Base-by-base conservation (phyloP, 2,113 vertebrate genomes). In the Vulpes lagopus region DNA sequence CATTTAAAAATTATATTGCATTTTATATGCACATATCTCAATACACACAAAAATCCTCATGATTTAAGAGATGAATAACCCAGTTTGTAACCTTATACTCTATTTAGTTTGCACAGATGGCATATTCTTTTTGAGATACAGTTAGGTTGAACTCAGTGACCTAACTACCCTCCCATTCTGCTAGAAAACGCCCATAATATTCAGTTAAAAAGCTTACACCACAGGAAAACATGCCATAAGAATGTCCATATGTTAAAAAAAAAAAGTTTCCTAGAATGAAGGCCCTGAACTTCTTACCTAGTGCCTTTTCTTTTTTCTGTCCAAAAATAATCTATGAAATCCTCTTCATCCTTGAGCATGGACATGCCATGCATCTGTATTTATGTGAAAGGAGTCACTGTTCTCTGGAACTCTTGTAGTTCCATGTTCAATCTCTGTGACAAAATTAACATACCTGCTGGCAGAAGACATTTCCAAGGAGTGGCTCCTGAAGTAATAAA, bases 211-310 rank as follows among this genome's bases (percentile, higher is more conserved):
- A 81, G 84, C 51, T 97, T 94, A 91, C 3, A 76, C 43, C 3
- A 84, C 69, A 73, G 62, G 92, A 91, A 95, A 82, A n/a, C 11
- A 55, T 59, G 35, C 20, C 57, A 10, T 88, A 60, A 94, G 82
- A 96, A 97, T 96, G 53, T 82, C 88, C 88, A 88, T 91, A 90
- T 95, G 84, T 76, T 60, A 53, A 80, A 69, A 35, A 22, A 53
- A 53, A 67, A 65, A 65, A 10, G 12, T 35, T 93, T 74, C 51
- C 43, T 4, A 23, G 27, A 76, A 92, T 32, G 30, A 90, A 94
- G 69, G 88, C 53, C 51, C 74, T 93, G 81, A 94, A 92, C 57
- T 81, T 94, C 55, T 96, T 71, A 87, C 30, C 27, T 73, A 62
- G 25, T 38, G 25, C 0, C 14, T 43, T 60, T 51, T n/a, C 32